Evolutionary conservation across 2,888 invertebrate genomes (phyloP).

Genomic region (Tubulanus polymorphus): DNA sequence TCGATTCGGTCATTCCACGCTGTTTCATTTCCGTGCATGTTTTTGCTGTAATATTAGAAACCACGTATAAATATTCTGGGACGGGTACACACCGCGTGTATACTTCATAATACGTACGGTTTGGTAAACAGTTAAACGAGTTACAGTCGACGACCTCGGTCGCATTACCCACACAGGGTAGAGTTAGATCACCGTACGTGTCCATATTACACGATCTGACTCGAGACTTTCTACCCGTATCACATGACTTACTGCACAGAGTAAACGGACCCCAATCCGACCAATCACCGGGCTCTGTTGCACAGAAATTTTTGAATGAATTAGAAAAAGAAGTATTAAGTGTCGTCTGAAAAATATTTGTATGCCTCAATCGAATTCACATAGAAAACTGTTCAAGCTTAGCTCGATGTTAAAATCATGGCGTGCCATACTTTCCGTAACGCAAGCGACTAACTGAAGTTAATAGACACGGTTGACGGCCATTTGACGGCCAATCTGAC

Average conservation of each 20-base stretch:
- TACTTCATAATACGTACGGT: too few relatives aligned
- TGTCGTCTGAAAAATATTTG: too few relatives aligned
- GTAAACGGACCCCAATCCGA: slow-evolving; percentile 34
- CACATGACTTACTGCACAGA: slow-evolving; percentile 33
- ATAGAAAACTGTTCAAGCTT: too few relatives aligned
- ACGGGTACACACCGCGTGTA: too few relatives aligned
- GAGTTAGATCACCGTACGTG: slow-evolving; percentile 36
- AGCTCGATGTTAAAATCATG: too few relatives aligned
- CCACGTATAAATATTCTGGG: too few relatives aligned
- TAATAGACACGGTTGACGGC: too few relatives aligned
- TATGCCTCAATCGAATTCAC: too few relatives aligned
- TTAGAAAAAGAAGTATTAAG: background rate
- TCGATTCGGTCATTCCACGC: slow-evolving; percentile 23
- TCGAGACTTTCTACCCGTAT: slow-evolving; percentile 29
- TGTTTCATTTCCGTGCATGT: slow-evolving; percentile 29
- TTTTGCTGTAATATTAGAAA: too few relatives aligned
- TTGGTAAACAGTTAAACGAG: slow-evolving; percentile 32
- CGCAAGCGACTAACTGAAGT: too few relatives aligned
- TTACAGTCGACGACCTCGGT: slow-evolving; percentile 30
- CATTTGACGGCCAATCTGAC: too few relatives aligned
- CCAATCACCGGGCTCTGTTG: slow-evolving; percentile 41
- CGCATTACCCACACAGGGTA: slow-evolving; percentile 28
- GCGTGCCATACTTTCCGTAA: too few relatives aligned
- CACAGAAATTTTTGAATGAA: background rate
- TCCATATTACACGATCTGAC: slow-evolving; percentile 32